A percentile compares a stretch with the other conserved stretches of the same genome.
Evolutionary conservation across 2,888 invertebrate genomes (phyloP).

Genomic region (Cremastobaeus sp.): DNA sequence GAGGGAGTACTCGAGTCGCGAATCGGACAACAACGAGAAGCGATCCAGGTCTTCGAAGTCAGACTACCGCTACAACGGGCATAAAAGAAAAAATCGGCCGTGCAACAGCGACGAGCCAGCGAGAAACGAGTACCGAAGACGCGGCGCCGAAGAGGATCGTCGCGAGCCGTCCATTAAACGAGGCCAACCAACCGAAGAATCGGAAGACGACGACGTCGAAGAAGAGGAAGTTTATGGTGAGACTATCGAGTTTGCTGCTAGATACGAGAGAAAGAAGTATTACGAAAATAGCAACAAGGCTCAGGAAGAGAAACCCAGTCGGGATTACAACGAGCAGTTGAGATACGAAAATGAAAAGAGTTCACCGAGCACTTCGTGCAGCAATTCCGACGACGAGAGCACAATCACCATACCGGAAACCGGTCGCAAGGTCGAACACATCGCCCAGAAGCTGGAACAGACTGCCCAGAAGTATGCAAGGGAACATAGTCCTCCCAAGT

Average conservation of each 20-base stretch:
- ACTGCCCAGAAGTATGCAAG: slow-evolving; percentile 77
- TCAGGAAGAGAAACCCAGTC: slow-evolving; percentile 55
- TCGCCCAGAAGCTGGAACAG: slow-evolving; percentile 76
- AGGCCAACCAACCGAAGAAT: slow-evolving; percentile 66
- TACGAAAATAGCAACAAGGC: slow-evolving; percentile 65
- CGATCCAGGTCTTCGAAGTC: slow-evolving; percentile 64
- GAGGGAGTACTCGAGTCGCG: slow-evolving; percentile 63
- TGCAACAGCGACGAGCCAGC: slow-evolving; percentile 52
- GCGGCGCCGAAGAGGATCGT: slow-evolving; percentile 53
- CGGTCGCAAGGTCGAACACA: slow-evolving; percentile 76
- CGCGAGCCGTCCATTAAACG: slow-evolving; percentile 59
- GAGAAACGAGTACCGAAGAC: slow-evolving; percentile 52
- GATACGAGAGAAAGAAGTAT: slow-evolving; percentile 70
- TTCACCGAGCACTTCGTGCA: slow-evolving; percentile 67
- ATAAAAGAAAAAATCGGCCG: slow-evolving; percentile 62
- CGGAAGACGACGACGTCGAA: slow-evolving; percentile 71
- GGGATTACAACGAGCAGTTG: slow-evolving; percentile 60
- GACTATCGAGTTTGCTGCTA: slow-evolving; percentile 63
- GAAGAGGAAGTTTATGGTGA: slow-evolving; percentile 70
- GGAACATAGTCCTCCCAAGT: slow-evolving; percentile 76
- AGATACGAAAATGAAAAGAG: slow-evolving; percentile 73
- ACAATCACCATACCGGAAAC: slow-evolving; percentile 75
- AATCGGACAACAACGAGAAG: slow-evolving; percentile 61
- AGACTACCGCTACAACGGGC: slow-evolving; percentile 64
- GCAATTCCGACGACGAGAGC: slow-evolving; percentile 74